Base-by-base conservation (phyloP, 2,888 invertebrate species). In the Agrotis exclamationis region DNA sequence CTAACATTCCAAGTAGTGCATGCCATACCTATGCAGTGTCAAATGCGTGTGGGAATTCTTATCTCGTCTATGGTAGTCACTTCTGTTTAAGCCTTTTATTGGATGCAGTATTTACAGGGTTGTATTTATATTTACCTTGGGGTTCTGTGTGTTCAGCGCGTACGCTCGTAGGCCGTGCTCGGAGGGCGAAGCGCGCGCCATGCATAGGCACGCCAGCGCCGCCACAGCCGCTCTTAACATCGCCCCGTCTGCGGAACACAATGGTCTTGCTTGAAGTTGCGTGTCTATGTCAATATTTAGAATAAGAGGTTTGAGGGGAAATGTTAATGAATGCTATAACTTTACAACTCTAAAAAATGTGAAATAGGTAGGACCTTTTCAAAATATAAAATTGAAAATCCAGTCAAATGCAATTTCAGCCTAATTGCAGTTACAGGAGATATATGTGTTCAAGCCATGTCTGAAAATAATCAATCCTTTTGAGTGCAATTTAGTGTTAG, bases 171-270 rank as follows among this genome's bases (percentile, higher is more conserved):
- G 85, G 85, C 82, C 88, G 89, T 93, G 86, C 84, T 94, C 94
- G 78, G 93, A 88, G 81, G 94, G 93, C 92, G 94, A 93, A 85
- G 93, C 89, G 90, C 94, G 94, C 93, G 95, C 96, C 95, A 95
- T 87, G 91, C 92, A 93, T 82, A 96, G 95, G 94, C 96, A 96
- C 95, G 95, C 96, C 86, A 96, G 91, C 93, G 91, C 93, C 90
- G 92, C 93, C 88, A 91, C 93, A 76, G 88, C 92, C 89, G 89
- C 93, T 85, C 91, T 94, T 94, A 95, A 94, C 96, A 96, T 96
- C 94, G 95, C 96, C 95, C 92, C 85, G 92, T 89, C 95, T 96
- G 91, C 33, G 90, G 88, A 76, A 76, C 47, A 81, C 75, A 69
- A 74, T 72, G 65, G 59, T 64, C 56, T 78, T 62, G 71, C 60